phyloP scores from a whole-genome alignment of 1,140 invertebrate species.

The Trachymyrmex septentrionalis region DNA sequence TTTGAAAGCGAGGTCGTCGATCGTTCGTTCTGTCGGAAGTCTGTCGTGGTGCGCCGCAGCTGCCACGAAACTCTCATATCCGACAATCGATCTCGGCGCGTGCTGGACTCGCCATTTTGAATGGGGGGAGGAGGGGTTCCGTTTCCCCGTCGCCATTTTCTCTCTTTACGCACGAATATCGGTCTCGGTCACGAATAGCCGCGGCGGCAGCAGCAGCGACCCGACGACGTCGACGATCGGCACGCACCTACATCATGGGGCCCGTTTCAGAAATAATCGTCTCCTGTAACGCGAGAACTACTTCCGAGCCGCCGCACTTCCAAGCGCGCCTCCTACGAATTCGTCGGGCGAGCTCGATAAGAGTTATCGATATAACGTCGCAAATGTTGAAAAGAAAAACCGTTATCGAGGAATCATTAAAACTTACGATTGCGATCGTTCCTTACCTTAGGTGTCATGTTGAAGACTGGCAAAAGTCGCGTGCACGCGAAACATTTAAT shows the following conservation, averaged over 20 bases:
- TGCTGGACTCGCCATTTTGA: conserved; percentile 75
- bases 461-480: not conserved
- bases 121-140: conserved; percentile 28
- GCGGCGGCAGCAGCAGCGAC: not conserved
- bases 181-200: conserved; percentile 72
- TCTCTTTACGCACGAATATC: conserved; percentile 74
- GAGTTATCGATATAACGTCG: conserved; percentile 29
- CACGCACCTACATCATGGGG: conserved; percentile 12
- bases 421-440: not conserved
- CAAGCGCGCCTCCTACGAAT: conserved; percentile 1
- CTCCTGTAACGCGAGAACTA: conserved; percentile 38
- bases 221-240: conserved; percentile 33
- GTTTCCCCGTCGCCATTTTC: conserved; percentile 70
- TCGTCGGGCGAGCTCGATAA: conserved; percentile 16
- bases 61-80: conserved; percentile 74
- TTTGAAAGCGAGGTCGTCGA: conserved; percentile 72
- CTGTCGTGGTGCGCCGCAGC: conserved; percentile 72
- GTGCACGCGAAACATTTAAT: not conserved
- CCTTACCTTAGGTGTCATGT: not conserved
- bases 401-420: conserved; percentile 16
- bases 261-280: conserved; percentile 47
- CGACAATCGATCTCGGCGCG: conserved; percentile 75
- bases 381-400: not conserved
- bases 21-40: conserved; percentile 69
- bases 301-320: conserved; percentile 30